Base-by-base conservation (phyloP, 2,888 invertebrate genomes). In the Apotomis capreana region DNA sequence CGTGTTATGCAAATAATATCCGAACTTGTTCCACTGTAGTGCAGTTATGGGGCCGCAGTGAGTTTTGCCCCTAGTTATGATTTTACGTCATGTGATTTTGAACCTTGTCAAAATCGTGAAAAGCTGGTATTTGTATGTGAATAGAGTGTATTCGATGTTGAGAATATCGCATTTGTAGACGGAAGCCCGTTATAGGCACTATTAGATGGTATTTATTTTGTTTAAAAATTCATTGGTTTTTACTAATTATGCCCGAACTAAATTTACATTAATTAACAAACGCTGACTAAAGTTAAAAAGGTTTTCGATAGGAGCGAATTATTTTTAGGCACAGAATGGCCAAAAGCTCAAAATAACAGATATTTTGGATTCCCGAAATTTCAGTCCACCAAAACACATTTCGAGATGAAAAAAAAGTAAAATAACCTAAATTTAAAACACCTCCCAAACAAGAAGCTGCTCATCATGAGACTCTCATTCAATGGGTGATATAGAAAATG, bases 1-100 rank as follows among this genome's bases (percentile, higher is more conserved):
- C 72, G 52, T 63, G 72, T 68, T 72, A 68, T 72, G 68, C 72
- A 72, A 72, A 68, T 72, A 70, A 67, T 70, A 67, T 59, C 68
- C 68, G 5, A 52, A 72, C 62, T 68, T 68, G 72, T 58, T 52
- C 63, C 72, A 54, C 46, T 58, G 26, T 44, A 44, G 62, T 68
- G 67, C 71, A 61, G 67, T 67, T 67, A 71, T 65, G 65, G 64
- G 57, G 57, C 65, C 65, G 65, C 65, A 65, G 36, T 57, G 26
- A 65, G n/a, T 57, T 44, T 44, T 26, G 52, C 40, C 64, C 37
- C 52, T 36, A 15, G 49, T 36, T 49, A 49, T 49, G 26, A 61
- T 49, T 51, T 51, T 36, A 6, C 49, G 8, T 9, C 13, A 37
- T 55, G 4, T 46, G 9, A 65, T 57, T 65, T 57, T 46, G 9